A percentile compares a stretch with the other conserved stretches of the same genome.
Conservation (phyloP, 1,140 invertebrate genomes). For the Cyclina sinensis region DNA sequence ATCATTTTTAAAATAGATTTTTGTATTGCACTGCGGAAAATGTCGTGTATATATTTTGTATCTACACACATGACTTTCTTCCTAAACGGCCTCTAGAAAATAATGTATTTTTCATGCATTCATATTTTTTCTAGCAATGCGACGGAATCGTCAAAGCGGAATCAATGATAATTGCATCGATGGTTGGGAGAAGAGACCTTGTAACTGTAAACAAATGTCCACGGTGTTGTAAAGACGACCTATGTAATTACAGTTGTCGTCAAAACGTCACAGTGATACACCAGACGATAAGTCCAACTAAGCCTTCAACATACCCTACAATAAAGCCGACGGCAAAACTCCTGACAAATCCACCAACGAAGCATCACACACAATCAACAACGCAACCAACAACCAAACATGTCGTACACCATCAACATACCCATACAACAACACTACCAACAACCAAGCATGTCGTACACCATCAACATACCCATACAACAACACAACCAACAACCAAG, state of each 20-base stretch:
- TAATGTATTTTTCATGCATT: not conserved
- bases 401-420: not conserved
- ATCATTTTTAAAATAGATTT: too few relatives aligned
- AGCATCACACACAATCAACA: not conserved
- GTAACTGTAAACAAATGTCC: not conserved
- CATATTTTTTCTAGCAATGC: constrained; percentile 29
- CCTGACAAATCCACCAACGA: not conserved
- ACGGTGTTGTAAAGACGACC: not conserved
- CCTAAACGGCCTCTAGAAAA: not conserved
- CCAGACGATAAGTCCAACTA: not conserved
- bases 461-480: too few relatives aligned
- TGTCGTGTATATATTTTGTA: too few relatives aligned
- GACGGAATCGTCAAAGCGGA: not conserved
- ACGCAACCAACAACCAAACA: not conserved
- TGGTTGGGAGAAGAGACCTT: not conserved
- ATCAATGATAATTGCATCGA: not conserved
- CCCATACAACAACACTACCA: not conserved
- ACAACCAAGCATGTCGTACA: not conserved
- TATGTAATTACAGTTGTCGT: constrained; percentile 37
- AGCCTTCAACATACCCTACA: not conserved
- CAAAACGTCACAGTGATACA: not conserved
- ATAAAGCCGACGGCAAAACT: not conserved
- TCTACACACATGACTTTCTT: too few relatives aligned
- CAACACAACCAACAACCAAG: not conserved
- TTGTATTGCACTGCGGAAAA: too few relatives aligned